phyloP scores from a whole-genome alignment of 2,113 vertebrate genomes.

The Sciurus niger region DNA sequence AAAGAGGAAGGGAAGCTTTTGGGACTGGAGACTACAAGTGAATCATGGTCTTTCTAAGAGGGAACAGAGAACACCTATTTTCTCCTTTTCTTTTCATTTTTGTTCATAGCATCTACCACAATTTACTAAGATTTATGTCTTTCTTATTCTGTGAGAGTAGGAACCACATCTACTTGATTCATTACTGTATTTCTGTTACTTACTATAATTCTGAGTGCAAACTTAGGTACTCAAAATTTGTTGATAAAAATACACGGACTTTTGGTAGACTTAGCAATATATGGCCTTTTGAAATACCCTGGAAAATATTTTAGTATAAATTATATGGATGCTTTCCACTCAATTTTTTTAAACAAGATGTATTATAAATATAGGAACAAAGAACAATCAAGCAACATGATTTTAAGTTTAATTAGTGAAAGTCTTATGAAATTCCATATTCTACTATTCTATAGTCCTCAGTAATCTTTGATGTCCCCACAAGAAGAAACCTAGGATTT shows the following conservation, averaged over 20 bases:
- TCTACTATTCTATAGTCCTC: neutral
- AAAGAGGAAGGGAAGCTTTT: neutral
- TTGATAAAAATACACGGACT: neutral
- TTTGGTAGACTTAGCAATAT: neutral
- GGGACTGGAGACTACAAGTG: neutral
- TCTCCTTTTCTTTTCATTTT: neutral
- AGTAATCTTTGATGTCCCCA: neutral
- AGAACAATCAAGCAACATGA: neutral
- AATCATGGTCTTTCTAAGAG: neutral
- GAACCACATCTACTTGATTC: neutral
- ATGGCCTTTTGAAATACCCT: neutral
- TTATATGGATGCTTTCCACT: neutral
- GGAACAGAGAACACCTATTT: neutral
- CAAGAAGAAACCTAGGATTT: neutral
- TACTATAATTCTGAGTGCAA: neutral
- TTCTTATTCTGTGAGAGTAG: neutral
- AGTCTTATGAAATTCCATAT: neutral
- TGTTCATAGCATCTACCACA: neutral
- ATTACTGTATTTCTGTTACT: neutral
- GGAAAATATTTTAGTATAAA: constrained; percentile 12
- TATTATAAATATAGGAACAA: neutral
- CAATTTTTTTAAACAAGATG: neutral
- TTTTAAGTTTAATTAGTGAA: constrained; percentile 24
- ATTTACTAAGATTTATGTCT: neutral
- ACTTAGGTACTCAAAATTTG: neutral